Base-by-base conservation (phyloP, 1,140 invertebrate genomes). In the Drosophila ogumai region DNA sequence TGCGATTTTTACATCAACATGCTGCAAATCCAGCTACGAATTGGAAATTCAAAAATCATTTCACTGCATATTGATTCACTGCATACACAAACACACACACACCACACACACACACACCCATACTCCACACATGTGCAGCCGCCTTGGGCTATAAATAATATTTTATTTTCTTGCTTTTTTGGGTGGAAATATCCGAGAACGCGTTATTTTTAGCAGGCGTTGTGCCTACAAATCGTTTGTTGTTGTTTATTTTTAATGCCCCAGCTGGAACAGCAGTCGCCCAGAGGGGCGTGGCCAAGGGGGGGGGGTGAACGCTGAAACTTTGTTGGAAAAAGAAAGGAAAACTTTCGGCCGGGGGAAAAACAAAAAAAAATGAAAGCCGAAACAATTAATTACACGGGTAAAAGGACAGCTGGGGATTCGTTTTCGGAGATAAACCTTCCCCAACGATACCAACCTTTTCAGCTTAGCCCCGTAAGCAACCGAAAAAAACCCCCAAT, bases 101-200 rank as follows among this genome's bases (percentile, higher is more conserved):
- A 0, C 7, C 9, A 34, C 25, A 57, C 28, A 47, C 46, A 3
- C 7, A 32, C 19, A 12, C 19, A 25, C 40, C 31, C 28, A 38
- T 13, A 36, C 8, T 28, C 34, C 28, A 57, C 31, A 65, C 31
- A 43, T 28, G 12, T 50, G 31, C n/a, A 43, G 58, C 54, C 66
- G 78, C 77, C 71, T 72, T 81, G 61, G 59, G 71, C 82, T 88
- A 87, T 87, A 87, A 87, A 87, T 87, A 87, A 87, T 87, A 82
- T 88, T 87, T 80, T 84, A 88, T 87, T 87, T 88, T 79, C 74
- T 84, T 31, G 75, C 84, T 88, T 82, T 87, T 88, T 87, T 87
- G 79, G 85, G 76, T 78, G 75, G 81, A 88, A 71, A 88, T 84
- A 80, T 88, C 75, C 49, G 75, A 84, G 69, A 77, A 64, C 46